Evolutionary conservation across 2,888 invertebrate species (phyloP).

Genomic region (Trachelus stipa): DNA sequence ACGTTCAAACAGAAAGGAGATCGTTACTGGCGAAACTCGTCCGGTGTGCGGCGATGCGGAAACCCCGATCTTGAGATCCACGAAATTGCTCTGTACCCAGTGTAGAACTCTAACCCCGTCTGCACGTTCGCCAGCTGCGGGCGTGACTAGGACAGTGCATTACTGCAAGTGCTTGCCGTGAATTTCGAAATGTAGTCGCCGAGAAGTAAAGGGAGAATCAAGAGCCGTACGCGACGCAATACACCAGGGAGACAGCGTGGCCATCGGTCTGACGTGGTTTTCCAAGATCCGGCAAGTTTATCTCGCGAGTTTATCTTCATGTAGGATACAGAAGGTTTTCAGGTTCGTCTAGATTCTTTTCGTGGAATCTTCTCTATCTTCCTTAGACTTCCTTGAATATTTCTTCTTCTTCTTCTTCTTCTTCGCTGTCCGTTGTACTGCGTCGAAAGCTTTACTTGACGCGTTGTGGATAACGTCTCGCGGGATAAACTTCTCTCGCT

Average conservation of each 20-base stretch:
- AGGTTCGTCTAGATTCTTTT: conserved; percentile 39
- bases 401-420: neutral
- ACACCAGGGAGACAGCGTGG: conserved; percentile 34
- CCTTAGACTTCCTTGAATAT: neutral
- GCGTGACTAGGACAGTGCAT: neutral
- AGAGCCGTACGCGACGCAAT: neutral
- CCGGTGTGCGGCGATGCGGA: conserved; percentile 34
- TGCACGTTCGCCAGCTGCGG: neutral
- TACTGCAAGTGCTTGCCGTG: neutral
- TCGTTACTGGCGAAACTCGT: conserved; percentile 24
- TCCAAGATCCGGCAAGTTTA: conserved; percentile 40
- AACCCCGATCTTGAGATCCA: neutral
- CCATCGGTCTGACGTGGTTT: conserved; percentile 56
- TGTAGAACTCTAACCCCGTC: neutral
- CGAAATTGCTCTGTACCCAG: neutral
- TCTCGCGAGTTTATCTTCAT: conserved; percentile 47
- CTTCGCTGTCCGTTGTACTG: conserved; percentile 7
- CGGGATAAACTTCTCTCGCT: conserved; percentile 1
- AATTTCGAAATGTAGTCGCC: neutral
- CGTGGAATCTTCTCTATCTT: neutral
- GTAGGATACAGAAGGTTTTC: conserved; percentile 44
- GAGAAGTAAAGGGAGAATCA: neutral
- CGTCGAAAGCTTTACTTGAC: conserved; percentile 46
- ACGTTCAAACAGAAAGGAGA: neutral
- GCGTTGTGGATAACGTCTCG: conserved; percentile 1